These are phyloP conservation scores for Pelvicachromis taeniatus DNA, from an alignment of 2,113 vertebrate species.

Conservation along the genomic window DNA sequence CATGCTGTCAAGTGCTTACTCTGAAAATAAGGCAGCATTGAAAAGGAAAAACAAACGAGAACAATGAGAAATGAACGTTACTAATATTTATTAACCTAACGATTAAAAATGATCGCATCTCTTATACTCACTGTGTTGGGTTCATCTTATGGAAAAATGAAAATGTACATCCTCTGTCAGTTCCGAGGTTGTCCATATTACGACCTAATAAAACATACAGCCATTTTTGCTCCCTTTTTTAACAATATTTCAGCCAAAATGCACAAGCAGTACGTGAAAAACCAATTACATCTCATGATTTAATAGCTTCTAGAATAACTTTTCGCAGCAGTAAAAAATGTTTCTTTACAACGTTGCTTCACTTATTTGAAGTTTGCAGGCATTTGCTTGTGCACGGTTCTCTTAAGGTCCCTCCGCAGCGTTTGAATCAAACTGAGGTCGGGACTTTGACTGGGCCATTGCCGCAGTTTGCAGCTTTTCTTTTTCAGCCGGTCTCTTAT, in stretches of 20 bases:
- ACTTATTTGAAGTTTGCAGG: background rate
- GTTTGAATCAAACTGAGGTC: background rate
- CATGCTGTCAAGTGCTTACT: background rate
- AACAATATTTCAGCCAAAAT: background rate
- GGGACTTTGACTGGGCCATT: background rate
- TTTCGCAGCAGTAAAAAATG: background rate
- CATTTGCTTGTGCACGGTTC: background rate
- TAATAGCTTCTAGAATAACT: background rate
- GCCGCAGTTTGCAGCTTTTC: background rate
- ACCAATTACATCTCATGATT: background rate
- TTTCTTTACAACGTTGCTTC: background rate
- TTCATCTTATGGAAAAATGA: background rate
- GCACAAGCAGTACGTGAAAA: background rate
- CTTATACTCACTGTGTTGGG: background rate
- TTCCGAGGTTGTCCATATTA: background rate
- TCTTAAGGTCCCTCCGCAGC: rapidly evolving
- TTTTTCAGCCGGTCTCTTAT: background rate
- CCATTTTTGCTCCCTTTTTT: background rate
- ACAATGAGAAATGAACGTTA: background rate
- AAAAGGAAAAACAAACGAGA: background rate
- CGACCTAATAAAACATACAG: background rate
- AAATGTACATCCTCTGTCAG: background rate
- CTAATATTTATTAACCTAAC: background rate
- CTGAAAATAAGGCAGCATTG: background rate
- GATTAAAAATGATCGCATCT: background rate